phyloP scores from a whole-genome alignment of 2,113 vertebrate species.

The Gymnorhina tibicen region DNA sequence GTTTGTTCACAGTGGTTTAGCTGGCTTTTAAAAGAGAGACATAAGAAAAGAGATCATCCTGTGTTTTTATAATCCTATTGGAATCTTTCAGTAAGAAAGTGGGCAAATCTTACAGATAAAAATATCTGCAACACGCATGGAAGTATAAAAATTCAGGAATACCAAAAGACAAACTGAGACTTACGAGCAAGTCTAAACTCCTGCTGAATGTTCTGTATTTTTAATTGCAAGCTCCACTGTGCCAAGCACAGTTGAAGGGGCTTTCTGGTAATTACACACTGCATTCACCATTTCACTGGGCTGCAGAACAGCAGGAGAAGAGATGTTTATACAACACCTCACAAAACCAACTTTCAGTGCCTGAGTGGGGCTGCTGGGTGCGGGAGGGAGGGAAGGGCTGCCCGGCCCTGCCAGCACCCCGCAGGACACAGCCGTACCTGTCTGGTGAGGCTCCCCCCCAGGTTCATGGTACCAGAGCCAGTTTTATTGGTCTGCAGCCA shows the following conservation, averaged over 20 bases:
- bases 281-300: neutral
- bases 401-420: neutral
- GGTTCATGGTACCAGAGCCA: slow-evolving; percentile 97
- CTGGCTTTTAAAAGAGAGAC: neutral
- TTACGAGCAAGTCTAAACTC: neutral
- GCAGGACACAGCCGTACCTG: slow-evolving; percentile 74
- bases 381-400: neutral
- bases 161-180: neutral
- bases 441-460: slow-evolving; percentile 96
- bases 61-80: neutral
- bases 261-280: neutral
- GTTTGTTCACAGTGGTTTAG: neutral
- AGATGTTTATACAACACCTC: neutral
- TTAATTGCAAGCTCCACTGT: neutral
- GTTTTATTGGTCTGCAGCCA: slow-evolving; percentile 99
- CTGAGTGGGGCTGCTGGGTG: neutral
- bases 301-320: neutral
- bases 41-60: neutral
- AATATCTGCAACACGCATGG: neutral
- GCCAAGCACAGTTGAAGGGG: neutral
- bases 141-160: neutral
- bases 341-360: neutral
- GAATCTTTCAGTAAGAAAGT: neutral
- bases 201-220: neutral
- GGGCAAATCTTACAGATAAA: neutral